A percentile compares a stretch with the other conserved stretches of the same genome.
Conservation (phyloP, 2,113 vertebrate species). For the Typhlomys cinereus region DNA sequence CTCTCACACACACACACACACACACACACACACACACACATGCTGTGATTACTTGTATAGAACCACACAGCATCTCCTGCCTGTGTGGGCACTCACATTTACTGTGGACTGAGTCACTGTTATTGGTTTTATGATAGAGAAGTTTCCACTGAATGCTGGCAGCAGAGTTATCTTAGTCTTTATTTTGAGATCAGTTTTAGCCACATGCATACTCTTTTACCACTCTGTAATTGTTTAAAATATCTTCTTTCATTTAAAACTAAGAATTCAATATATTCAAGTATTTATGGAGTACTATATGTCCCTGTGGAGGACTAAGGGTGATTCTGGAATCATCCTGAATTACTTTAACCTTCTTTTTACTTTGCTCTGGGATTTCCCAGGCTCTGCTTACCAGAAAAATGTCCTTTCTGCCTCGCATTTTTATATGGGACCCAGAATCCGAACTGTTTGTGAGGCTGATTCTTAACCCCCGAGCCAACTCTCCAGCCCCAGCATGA, state of each 20-base stretch:
- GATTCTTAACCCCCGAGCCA: background rate
- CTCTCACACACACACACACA: background rate
- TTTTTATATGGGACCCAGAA: too few relatives aligned
- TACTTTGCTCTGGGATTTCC: background rate
- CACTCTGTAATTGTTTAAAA: background rate
- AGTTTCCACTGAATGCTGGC: background rate
- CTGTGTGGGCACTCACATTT: background rate
- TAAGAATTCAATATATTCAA: constrained; percentile 4
- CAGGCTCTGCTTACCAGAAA: background rate
- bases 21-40: background rate
- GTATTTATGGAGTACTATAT: background rate
- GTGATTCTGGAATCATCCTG: too few relatives aligned
- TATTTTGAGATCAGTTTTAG: constrained; percentile 30
- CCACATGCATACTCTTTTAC: background rate
- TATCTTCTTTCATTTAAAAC: constrained; percentile 36
- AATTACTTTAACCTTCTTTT: too few relatives aligned
- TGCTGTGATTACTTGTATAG: background rate
- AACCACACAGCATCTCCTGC: background rate
- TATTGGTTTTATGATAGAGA: background rate
- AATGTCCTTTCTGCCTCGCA: too few relatives aligned
- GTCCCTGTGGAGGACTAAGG: background rate
- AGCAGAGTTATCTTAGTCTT: background rate
- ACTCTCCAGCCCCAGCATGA: background rate
- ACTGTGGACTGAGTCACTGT: too few relatives aligned
- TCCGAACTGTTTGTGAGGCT: too few relatives aligned